A percentile compares a stretch with the other conserved stretches of the same genome.
Conservation (phyloP, 30 jellyfish, hydroid and myxozoan species). For the Cassiopea andromeda region DNA sequence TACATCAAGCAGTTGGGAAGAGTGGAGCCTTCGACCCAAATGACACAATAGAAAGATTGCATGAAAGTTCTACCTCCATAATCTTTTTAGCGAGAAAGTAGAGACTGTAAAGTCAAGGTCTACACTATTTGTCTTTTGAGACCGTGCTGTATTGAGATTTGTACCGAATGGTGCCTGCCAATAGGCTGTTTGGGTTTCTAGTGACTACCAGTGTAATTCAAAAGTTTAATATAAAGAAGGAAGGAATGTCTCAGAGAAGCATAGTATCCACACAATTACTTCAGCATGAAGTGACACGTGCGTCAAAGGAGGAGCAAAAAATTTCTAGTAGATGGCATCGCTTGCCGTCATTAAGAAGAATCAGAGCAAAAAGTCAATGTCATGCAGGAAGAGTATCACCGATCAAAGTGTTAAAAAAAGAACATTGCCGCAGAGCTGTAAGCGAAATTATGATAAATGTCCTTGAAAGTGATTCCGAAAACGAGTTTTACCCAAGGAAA, state of each 20-base stretch:
- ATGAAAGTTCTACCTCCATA: background rate
- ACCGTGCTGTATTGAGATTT: constrained; percentile 1
- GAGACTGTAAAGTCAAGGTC: background rate
- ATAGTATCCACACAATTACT: constrained; percentile 34
- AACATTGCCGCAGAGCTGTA: constrained; percentile 11
- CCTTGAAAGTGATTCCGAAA: constrained; percentile 49
- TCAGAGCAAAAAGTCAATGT: constrained; percentile 28
- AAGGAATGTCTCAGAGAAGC: constrained; percentile 28
- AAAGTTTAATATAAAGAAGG: background rate
- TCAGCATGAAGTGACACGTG: constrained; percentile 18
- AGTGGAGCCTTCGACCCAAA: background rate
- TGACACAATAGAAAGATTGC: background rate
- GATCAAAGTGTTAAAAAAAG: background rate
- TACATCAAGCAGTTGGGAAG: background rate
- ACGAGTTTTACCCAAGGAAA: constrained; percentile 3
- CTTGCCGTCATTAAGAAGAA: constrained; percentile 5
- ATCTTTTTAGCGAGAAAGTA: constrained; percentile 2
- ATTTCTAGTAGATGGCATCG: constrained; percentile 30
- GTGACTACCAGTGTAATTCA: constrained; percentile 7
- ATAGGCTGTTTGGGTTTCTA: constrained; percentile 15
- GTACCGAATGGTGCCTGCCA: constrained; percentile 52
- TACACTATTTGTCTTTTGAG: background rate
- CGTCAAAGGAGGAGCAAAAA: constrained; percentile 6
- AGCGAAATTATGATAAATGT: constrained; percentile 52
- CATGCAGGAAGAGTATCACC: constrained; percentile 26